Percentiles rank a stretch among this genome's conserved stretches.
Conservation (phyloP, 2,797 vertebrate genomes). For the Acrocephalus scirpaceus region DNA sequence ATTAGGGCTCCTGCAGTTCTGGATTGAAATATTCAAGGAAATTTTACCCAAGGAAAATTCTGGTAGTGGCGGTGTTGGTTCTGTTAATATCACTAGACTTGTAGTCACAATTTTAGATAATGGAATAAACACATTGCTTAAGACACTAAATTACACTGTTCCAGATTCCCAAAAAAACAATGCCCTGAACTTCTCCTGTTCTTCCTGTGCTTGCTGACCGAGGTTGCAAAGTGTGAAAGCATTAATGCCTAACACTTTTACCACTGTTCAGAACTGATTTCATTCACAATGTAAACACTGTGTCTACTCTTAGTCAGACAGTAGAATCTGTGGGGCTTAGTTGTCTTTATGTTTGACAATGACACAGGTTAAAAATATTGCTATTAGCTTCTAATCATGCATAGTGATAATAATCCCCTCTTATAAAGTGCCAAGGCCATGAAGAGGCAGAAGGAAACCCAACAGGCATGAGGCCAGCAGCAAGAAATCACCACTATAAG, state of each 20-base stretch:
- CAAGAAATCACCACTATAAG: background rate
- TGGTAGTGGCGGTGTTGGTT: background rate
- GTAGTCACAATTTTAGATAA: background rate
- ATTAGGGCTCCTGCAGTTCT: background rate
- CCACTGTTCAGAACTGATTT: background rate
- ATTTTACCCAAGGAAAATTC: background rate
- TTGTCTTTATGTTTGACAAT: background rate
- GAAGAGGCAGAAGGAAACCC: background rate
- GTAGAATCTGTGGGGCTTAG: background rate
- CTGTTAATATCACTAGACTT: background rate
- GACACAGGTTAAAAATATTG: constrained; percentile 18
- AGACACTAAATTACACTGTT: background rate
- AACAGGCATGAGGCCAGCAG: background rate
- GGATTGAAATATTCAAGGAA: background rate
- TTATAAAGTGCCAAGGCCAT: background rate
- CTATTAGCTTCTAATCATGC: background rate
- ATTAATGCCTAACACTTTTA: background rate
- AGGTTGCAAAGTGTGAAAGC: background rate
- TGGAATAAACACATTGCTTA: background rate
- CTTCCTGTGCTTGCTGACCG: background rate
- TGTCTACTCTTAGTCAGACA: constrained; percentile 4
- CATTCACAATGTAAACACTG: background rate
- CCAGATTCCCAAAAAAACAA: background rate
- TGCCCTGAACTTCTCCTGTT: background rate
- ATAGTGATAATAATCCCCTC: background rate